phyloP scores from a whole-genome alignment of 2,797 vertebrate species.

The Neosalanx taihuensis region DNA sequence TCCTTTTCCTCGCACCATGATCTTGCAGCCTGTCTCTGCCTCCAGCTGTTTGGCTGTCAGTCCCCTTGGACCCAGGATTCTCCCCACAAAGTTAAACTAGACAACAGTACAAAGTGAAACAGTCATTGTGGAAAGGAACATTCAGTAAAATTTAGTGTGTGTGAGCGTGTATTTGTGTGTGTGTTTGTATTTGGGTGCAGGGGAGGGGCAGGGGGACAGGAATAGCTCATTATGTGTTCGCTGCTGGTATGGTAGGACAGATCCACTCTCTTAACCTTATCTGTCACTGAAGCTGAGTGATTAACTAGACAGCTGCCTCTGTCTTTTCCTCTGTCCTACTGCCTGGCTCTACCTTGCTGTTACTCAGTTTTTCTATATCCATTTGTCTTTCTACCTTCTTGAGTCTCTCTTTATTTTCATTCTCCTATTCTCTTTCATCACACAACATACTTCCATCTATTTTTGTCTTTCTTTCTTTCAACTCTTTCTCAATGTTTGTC shows the following conservation, averaged over 20 bases:
- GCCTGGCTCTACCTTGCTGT: constrained; percentile 3
- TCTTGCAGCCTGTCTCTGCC: constrained; percentile 98
- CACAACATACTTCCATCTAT: background rate
- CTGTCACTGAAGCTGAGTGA: constrained; percentile 83
- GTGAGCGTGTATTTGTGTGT: constrained; percentile 31
- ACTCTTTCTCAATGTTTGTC: constrained; percentile 6
- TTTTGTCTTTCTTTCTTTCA: constrained; percentile 10
- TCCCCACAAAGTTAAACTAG: constrained; percentile 97
- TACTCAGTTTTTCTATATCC: constrained; percentile 15
- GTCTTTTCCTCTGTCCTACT: constrained; percentile 33
- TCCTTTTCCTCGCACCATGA: constrained; percentile 99
- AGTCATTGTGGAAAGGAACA: background rate
- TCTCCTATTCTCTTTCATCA: too few species aligned
- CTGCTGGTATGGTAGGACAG: constrained; percentile 60
- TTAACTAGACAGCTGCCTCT: constrained; percentile 83
- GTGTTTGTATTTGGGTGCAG: constrained; percentile 44
- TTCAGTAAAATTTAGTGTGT: constrained; percentile 14
- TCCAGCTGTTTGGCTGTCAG: constrained; percentile 98
- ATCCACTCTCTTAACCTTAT: constrained; percentile 82
- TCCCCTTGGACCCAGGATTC: constrained; percentile 97
- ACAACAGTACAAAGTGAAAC: background rate
- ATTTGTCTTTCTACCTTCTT: constrained; percentile 1
- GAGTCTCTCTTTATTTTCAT: background rate
- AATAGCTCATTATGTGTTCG: constrained; percentile 68
- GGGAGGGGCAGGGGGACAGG: constrained; percentile 39